Evolutionary conservation across 2,113 vertebrate genomes (phyloP).

Genomic region (Melospiza melodia): DNA sequence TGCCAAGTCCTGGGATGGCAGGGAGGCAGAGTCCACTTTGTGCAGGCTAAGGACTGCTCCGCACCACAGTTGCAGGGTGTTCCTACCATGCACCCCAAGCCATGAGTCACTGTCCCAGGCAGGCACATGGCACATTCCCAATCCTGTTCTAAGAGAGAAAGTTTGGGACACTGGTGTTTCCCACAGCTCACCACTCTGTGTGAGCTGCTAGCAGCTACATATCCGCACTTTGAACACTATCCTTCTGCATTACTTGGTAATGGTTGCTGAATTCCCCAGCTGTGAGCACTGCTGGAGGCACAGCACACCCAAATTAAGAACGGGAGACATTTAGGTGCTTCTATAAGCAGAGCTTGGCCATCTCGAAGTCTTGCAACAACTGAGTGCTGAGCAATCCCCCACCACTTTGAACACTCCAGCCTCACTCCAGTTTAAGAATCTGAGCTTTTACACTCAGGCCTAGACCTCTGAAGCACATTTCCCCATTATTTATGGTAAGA

Average conservation of each 20-base stretch:
- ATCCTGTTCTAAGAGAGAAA: rapidly evolving
- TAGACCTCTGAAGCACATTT: not conserved
- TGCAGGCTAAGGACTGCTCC: not conserved
- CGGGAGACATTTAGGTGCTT: not conserved
- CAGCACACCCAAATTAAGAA: not conserved
- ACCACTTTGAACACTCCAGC: not conserved
- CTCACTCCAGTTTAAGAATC: not conserved
- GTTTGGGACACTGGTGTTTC: not conserved
- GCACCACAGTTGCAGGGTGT: rapidly evolving
- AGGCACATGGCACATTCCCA: rapidly evolving
- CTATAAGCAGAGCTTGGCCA: not conserved
- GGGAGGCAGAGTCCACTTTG: rapidly evolving
- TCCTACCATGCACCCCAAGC: not conserved
- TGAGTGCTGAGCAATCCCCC: not conserved
- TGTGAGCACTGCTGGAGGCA: not conserved
- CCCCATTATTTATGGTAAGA: not conserved
- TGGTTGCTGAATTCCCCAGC: not conserved
- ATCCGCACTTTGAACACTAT: not conserved
- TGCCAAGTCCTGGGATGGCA: not conserved
- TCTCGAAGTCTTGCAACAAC: not conserved
- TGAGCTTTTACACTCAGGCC: not conserved
- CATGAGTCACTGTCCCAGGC: rapidly evolving
- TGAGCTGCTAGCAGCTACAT: not conserved
- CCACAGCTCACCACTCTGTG: not conserved
- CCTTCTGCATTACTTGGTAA: not conserved